Percentiles rank a stretch among this genome's conserved stretches.
Conservation (phyloP, 2,113 vertebrate species). For the Eulacestoma nigropectus region DNA sequence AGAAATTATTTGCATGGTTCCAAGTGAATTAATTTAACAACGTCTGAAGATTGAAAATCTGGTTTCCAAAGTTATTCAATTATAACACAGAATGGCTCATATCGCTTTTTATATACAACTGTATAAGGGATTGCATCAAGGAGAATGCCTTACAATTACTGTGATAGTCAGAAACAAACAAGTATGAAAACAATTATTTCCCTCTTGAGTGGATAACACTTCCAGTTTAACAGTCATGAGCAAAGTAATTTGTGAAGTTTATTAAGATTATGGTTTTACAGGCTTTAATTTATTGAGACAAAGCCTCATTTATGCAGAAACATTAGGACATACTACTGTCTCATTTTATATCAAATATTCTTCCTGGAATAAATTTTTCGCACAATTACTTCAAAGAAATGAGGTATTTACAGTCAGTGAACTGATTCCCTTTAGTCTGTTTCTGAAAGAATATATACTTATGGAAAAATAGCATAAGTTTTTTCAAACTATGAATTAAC, state of each 20-base stretch:
- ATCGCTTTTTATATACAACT: background rate
- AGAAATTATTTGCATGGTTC: background rate
- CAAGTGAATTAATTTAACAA: background rate
- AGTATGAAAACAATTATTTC: conserved; percentile 21
- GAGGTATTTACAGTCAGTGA: conserved; percentile 18
- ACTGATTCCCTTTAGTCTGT: conserved; percentile 2
- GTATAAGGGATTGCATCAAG: background rate
- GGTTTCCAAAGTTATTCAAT: background rate
- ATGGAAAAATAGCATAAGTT: background rate
- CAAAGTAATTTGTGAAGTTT: conserved; percentile 50
- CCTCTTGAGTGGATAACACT: conserved; percentile 17
- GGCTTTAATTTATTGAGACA: conserved; percentile 48
- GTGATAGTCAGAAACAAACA: conserved; percentile 38
- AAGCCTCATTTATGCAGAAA: conserved; percentile 30
- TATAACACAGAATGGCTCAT: background rate
- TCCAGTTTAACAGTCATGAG: conserved; percentile 20
- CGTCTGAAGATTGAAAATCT: background rate
- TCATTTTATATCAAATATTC: conserved; percentile 33
- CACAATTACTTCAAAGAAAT: conserved; percentile 55
- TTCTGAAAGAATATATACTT: background rate
- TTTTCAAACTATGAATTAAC: background rate
- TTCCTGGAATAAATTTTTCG: conserved; percentile 25
- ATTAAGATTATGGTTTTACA: conserved; percentile 45
- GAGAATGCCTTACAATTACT: background rate
- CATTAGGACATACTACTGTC: background rate